Evolutionary conservation across 2,113 vertebrate genomes (phyloP).

Genomic region (Catharus minimus): DNA sequence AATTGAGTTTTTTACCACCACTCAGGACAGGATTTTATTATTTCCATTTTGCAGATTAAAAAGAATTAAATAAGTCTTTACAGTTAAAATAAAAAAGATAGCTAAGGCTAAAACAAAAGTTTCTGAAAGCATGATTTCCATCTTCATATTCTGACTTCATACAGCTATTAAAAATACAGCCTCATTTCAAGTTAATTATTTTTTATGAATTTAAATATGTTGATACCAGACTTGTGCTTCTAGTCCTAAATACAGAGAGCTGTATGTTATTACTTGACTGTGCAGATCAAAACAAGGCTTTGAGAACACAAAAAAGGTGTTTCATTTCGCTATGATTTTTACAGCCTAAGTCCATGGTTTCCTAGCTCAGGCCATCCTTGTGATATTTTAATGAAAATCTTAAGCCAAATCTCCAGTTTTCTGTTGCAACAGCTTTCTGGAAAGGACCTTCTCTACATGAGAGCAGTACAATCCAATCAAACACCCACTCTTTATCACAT

Average conservation of each 20-base stretch:
- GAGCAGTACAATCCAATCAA: neutral
- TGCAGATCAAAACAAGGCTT: neutral
- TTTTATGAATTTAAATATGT: neutral
- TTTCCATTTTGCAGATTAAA: neutral
- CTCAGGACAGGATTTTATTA: neutral
- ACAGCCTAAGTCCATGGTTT: neutral
- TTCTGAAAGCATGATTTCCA: neutral
- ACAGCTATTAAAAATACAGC: neutral
- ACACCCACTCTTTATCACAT: neutral
- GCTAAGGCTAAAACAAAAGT: neutral
- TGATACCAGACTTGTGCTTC: neutral
- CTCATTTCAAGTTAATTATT: neutral
- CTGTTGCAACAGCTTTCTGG: neutral
- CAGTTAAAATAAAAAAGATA: neutral
- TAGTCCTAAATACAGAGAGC: neutral
- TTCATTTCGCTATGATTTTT: neutral
- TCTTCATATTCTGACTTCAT: neutral
- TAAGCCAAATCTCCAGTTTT: neutral
- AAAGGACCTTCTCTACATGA: neutral
- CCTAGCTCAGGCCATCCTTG: neutral
- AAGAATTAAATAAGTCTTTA: neutral
- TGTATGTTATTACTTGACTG: neutral
- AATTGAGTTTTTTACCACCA: neutral
- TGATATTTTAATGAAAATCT: neutral
- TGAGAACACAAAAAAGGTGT: neutral